Base-by-base conservation (phyloP, 1,140 invertebrate genomes). In the Halesus radiatus region DNA sequence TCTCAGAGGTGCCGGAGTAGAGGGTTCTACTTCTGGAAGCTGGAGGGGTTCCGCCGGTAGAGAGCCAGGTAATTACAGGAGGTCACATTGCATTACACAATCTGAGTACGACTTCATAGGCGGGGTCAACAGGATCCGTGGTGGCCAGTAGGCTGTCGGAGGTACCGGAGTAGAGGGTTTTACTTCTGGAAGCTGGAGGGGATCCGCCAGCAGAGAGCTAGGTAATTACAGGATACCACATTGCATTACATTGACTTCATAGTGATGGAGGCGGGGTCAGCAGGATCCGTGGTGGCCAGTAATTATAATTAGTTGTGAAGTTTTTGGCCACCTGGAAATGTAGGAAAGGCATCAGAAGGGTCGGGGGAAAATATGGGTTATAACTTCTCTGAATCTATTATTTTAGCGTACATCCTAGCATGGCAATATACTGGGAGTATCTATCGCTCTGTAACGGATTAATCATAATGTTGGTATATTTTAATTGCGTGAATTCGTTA, bases 141-240 rank as follows among this genome's bases (percentile, higher is more conserved):
- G 72, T 90, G 1, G 88, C 88, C 5, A 85, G 81, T 72, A 81
- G 89, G 45, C 84, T 90, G 22, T 85, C 87, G 0, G 89, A 88
- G 80, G 85, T 87, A 13, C 54, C 15, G 0, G 79, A 85, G 50
- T 84, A 84, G 64, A 87, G 80, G 52, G 86, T 90, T 2, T 81
- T 90, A 15, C 80, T 90, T 6, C 22, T 90, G 16, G 89, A 90
- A 85, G 88, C 88, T 32, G 89, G 89, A 4, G 85, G 84, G 4
- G 83, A 86, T 70, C 82, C 82, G n/a, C 54, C 80, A 1, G 54
- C 62, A 3, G 82, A 81, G 52, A 78, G 56, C 62, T 68, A 84
- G 18, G 88, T 87, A 7, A 45, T 29, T 23, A 70, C 10, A 45
- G 26, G 2, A 29, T 2, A 29, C 5, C 26, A 29, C 26, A 29